Conservation (phyloP, 2,888 invertebrate species). For the Belgica antarctica region DNA sequence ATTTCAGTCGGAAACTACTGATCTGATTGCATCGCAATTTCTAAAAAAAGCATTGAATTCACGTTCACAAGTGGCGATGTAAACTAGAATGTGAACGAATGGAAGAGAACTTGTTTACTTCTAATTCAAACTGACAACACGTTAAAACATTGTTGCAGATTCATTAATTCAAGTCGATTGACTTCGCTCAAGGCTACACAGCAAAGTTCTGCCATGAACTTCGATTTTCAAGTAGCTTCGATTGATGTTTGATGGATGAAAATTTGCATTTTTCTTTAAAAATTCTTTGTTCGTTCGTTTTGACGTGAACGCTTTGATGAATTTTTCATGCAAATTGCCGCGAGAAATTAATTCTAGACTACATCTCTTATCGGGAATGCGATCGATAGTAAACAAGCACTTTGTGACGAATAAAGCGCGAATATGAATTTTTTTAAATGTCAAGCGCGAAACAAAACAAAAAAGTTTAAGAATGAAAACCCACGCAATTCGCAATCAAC, state of each 20-base stretch:
- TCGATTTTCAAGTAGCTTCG: slow-evolving; percentile 11
- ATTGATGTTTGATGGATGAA: slow-evolving; percentile 28
- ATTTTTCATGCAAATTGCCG: neutral
- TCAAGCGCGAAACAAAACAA: neutral
- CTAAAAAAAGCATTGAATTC: too few species aligned
- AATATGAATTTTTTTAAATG: neutral
- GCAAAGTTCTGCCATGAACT: slow-evolving; percentile 32
- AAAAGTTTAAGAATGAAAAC: too few species aligned
- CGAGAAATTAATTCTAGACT: too few species aligned
- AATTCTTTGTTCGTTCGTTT: neutral
- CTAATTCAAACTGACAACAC: neutral
- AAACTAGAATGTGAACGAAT: neutral
- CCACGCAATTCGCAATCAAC: too few species aligned
- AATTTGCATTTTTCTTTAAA: neutral
- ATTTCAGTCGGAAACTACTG: too few species aligned
- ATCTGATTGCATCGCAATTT: too few species aligned
- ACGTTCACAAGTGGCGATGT: too few species aligned
- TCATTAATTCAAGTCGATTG: slow-evolving; percentile 37
- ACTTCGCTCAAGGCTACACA: slow-evolving; percentile 36
- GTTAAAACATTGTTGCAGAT: slow-evolving; percentile 21
- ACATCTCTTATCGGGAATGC: too few species aligned
- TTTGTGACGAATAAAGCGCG: too few species aligned
- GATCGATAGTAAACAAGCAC: too few species aligned
- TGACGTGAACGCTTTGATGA: neutral
- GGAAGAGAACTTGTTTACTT: neutral